Evolutionary conservation across 2,797 vertebrate species (phyloP).

Genomic region (Novumbra hubbsi): DNA sequence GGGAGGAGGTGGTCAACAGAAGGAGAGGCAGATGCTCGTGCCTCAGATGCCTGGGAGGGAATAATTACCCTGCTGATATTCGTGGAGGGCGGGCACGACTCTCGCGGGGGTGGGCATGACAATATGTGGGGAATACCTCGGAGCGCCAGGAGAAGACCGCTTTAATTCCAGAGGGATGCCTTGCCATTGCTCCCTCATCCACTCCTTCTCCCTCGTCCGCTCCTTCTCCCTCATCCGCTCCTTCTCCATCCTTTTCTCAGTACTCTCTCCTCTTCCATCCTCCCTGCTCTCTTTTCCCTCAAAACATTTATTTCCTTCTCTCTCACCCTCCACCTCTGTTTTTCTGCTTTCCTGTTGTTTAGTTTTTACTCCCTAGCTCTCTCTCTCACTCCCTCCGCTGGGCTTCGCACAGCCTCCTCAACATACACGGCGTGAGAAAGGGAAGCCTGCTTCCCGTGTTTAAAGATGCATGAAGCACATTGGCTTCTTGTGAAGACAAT

Average conservation of each 20-base stretch:
- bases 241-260: background rate
- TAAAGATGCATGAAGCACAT: slow-evolving; percentile 4
- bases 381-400: background rate
- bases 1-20: slow-evolving; percentile 20
- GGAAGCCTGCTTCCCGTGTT: background rate
- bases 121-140: slow-evolving; percentile 35
- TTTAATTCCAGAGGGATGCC: background rate
- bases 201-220: background rate
- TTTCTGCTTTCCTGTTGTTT: background rate
- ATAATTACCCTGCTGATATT: slow-evolving; percentile 32
- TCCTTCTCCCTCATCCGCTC: background rate
- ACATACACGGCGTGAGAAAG: slow-evolving; percentile 7
- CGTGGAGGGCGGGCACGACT: slow-evolving; percentile 7
- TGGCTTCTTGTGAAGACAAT: background rate
- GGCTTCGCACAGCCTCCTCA: background rate
- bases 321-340: too few species aligned
- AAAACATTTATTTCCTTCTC: too few species aligned
- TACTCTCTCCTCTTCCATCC: background rate
- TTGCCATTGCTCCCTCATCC: background rate
- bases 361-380: background rate
- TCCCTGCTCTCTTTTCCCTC: background rate
- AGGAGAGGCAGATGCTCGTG: slow-evolving; percentile 28
- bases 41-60: slow-evolving; percentile 27
- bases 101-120: background rate
- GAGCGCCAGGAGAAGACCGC: background rate